A percentile compares a stretch with the other conserved stretches of the same genome.
Evolutionary conservation across 1,140 invertebrate genomes (phyloP).

Genomic region (Elymnias hypermnestra): DNA sequence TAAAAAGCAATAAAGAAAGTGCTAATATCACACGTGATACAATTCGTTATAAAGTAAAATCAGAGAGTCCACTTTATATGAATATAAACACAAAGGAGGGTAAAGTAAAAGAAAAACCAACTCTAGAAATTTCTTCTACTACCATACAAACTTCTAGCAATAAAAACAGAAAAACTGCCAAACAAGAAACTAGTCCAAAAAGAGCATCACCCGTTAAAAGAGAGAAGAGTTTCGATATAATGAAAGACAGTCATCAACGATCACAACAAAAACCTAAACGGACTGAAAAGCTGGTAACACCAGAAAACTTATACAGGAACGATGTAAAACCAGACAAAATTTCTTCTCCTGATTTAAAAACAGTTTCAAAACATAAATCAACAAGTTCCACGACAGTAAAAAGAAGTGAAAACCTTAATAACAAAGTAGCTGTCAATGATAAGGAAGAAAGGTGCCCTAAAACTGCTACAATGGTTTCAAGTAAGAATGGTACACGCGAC

Average conservation of each 20-base stretch:
- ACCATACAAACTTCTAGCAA: background rate
- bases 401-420: no score
- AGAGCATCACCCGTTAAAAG: background rate
- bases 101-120: background rate
- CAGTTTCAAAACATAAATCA: background rate
- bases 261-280: constrained; percentile 10
- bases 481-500: no score
- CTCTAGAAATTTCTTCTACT: background rate
- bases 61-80: constrained; percentile 11
- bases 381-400: no score
- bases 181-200: background rate
- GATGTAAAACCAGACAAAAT: no score
- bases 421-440: no score
- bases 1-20: constrained; percentile 15
- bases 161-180: constrained; percentile 3
- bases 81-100: constrained; percentile 7
- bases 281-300: constrained; percentile 26
- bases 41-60: constrained; percentile 2
- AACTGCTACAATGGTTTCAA: background rate
- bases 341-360: constrained; percentile 9
- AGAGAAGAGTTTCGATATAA: constrained; percentile 1
- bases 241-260: constrained; percentile 1
- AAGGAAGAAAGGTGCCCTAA: no score
- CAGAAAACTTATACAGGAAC: no score
- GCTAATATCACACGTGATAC: constrained; percentile 1